Conservation (phyloP, 2,797 vertebrate species). For the Heteromormyrus szaboi region DNA sequence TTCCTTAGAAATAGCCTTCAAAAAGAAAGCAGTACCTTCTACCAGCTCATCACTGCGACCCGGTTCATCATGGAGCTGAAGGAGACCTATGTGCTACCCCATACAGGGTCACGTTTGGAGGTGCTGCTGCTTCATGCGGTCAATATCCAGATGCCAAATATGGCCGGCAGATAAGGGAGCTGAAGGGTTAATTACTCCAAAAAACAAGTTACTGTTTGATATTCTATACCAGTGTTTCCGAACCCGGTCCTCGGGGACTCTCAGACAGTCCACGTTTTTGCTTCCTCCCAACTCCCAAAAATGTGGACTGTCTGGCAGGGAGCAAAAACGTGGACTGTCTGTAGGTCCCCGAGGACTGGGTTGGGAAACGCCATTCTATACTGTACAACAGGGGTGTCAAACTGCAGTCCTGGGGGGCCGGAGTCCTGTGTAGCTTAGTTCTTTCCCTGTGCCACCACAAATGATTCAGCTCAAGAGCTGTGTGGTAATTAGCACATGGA, state of each 20-base stretch:
- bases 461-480: too few relatives aligned
- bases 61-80: neutral
- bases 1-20: neutral
- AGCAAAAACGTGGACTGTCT: neutral
- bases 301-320: too few relatives aligned
- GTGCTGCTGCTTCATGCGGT: neutral
- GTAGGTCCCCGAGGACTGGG: neutral
- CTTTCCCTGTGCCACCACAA: too few relatives aligned
- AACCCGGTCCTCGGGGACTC: neutral
- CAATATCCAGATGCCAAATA: neutral
- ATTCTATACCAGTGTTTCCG: neutral
- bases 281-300: too few relatives aligned
- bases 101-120: neutral
- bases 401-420: too few relatives aligned
- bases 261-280: too few relatives aligned
- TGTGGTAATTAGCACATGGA: too few relatives aligned
- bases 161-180: neutral
- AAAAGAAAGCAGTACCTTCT: neutral
- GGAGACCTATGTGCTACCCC: neutral
- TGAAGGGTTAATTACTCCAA: neutral
- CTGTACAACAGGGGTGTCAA: too few relatives aligned
- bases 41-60: neutral
- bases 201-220: neutral
- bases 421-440: too few relatives aligned
- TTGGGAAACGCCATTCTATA: too few relatives aligned